phyloP scores from a whole-genome alignment of 2,888 invertebrate species.

The Eumerus sabulonum region DNA sequence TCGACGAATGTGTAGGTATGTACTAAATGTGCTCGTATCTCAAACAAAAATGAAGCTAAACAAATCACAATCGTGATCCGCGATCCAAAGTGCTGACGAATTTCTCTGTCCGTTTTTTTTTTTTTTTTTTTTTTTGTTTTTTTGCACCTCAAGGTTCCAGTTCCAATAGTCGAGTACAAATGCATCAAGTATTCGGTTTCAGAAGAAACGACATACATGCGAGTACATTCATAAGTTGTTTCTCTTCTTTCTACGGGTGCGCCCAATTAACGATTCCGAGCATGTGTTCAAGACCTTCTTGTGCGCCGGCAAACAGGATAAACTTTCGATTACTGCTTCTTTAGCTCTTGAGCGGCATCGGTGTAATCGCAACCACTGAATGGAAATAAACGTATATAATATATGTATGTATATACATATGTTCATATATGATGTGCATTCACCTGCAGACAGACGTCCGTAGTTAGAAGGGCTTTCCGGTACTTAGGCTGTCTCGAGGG shows the following conservation, averaged over 20 bases:
- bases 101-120: slow-evolving; percentile 7
- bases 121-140: slow-evolving; percentile 27
- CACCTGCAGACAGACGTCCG: too few relatives aligned
- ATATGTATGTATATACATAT: slow-evolving; percentile 15
- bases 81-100: slow-evolving; percentile 35
- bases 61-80: slow-evolving; percentile 32
- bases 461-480: slow-evolving; percentile 41
- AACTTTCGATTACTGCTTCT: slow-evolving; percentile 35
- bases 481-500: slow-evolving; percentile 3
- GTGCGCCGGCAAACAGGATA: slow-evolving; percentile 29
- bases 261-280: slow-evolving; percentile 25
- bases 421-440: too few relatives aligned
- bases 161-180: slow-evolving; percentile 5
- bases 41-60: slow-evolving; percentile 32
- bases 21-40: too few relatives aligned
- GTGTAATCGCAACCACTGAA: not conserved
- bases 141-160: slow-evolving; percentile 32
- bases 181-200: slow-evolving; percentile 11
- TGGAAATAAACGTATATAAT: slow-evolving; percentile 40
- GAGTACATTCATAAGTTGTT: slow-evolving; percentile 21
- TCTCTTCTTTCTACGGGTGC: not conserved
- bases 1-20: too few relatives aligned
- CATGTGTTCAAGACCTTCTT: slow-evolving; percentile 18
- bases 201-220: not conserved
- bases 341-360: not conserved